Evolutionary conservation across 2,888 invertebrate species (phyloP), one percentile per base, ranked within the genome.

Genomic region (Lasioglossum villosulum): DNA sequence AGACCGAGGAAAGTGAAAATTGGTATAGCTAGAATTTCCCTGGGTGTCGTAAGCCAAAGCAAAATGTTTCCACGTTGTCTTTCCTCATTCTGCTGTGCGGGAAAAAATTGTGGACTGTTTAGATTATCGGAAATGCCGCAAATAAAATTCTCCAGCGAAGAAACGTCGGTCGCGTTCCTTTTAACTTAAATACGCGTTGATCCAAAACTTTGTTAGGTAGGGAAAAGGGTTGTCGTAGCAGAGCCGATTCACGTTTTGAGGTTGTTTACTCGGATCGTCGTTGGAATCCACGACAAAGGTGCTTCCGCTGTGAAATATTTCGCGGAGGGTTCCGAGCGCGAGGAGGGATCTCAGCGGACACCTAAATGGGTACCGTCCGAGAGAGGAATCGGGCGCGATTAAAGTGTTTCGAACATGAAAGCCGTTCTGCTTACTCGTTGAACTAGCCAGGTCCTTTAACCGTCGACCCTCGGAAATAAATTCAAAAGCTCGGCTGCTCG

Each of bases 401-500:
- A 82, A 86, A 86, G 82, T 86, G 86, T 86, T 82, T 52, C 82
- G 70, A 59, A n/a, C 68, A 80, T 82, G 77, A 86, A 86, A 72
- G 59, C 75, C n/a, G 56, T 76, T 71, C 34, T 19, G 16, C 34
- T 66, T 19, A 6, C 66, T 6, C 66, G 66, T 19, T 34, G 30
- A 34, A 30, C 77, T 82, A 63, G 63, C 63, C 37, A 74, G 72
- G 75, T 82, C 75, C 80, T 77, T 80, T 78, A 75, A 80, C 82
- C 70, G 72, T 78, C 77, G 80, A 79, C 82, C 82, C 86, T 77
- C 79, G 72, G 66, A 77, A 80, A 78, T 72, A 77, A 80, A 82
- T 78, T 82, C 73, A 77, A 30, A 66, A 72, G 56, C 56, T 5
- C 14, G 59, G 37, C 19, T n/a, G 52, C 72, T 30, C 66, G 6